Evolutionary conservation across 2,888 invertebrate genomes (phyloP).

Genomic region (Lobophora halterata): DNA sequence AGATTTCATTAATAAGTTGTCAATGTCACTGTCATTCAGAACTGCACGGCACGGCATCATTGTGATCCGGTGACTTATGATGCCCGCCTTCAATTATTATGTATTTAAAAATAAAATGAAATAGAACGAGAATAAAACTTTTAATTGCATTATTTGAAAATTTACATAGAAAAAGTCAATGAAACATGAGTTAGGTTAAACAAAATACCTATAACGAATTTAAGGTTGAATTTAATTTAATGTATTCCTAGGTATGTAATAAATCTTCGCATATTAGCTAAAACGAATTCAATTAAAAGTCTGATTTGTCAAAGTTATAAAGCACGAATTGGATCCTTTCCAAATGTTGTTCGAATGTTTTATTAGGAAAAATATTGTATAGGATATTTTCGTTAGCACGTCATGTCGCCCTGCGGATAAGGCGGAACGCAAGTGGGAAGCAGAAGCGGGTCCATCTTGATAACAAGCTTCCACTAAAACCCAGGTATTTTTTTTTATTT

Average conservation of each 20-base stretch:
- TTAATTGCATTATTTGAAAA: no score
- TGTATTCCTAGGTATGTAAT: slow-evolving; percentile 19
- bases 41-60: slow-evolving; percentile 13
- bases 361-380: slow-evolving; percentile 50
- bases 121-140: no score
- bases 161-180: no score
- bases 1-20: slow-evolving; percentile 52
- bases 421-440: slow-evolving; percentile 31
- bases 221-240: not conserved
- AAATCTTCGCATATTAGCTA: slow-evolving; percentile 40
- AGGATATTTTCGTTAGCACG: slow-evolving; percentile 71
- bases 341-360: slow-evolving; percentile 62
- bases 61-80: slow-evolving; percentile 2
- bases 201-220: no score
- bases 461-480: no score
- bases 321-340: slow-evolving; percentile 58
- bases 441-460: slow-evolving; percentile 29
- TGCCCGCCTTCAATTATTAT: no score
- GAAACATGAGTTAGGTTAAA: no score
- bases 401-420: slow-evolving; percentile 59
- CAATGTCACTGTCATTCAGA: slow-evolving; percentile 47
- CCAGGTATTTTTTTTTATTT: no score
- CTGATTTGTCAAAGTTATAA: slow-evolving; percentile 54
- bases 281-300: slow-evolving; percentile 56
- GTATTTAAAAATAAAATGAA: no score